A percentile compares a stretch with the other conserved stretches of the same genome.
phyloP scores from a whole-genome alignment of 2,113 vertebrate genomes.

The Xiphophorus maculatus region DNA sequence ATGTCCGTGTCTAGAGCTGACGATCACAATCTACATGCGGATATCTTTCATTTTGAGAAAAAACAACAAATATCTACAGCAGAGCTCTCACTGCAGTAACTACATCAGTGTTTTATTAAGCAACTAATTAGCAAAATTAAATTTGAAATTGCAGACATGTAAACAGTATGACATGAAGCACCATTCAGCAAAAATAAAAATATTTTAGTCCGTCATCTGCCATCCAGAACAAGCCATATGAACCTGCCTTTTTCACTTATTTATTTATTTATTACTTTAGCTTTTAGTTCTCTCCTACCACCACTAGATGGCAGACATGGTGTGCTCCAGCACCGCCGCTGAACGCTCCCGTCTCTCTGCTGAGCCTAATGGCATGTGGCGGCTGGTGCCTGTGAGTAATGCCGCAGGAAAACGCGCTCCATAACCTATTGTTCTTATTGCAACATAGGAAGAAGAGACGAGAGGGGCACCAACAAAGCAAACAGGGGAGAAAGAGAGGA shows the following conservation, averaged over 20 bases:
- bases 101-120: not conserved
- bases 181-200: constrained; percentile 26
- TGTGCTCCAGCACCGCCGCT: not conserved
- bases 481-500: constrained; percentile 46
- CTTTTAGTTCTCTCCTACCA: not conserved
- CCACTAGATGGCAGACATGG: constrained; percentile 79
- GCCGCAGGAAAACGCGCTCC: constrained; percentile 75
- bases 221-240: constrained; percentile 41
- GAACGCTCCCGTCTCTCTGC: constrained; percentile 25
- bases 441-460: constrained; percentile 57
- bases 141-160: constrained; percentile 6
- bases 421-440: constrained; percentile 81
- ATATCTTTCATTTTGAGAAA: constrained; percentile 11
- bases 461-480: constrained; percentile 66
- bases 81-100: not conserved
- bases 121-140: not conserved
- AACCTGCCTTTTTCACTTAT: constrained; percentile 3
- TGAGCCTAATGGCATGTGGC: constrained; percentile 77
- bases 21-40: not conserved
- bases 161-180: constrained; percentile 8
- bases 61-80: not conserved
- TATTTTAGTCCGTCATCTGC: constrained; percentile 35
- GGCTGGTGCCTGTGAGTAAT: constrained; percentile 77
- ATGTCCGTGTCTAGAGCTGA: not conserved
- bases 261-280: not conserved